A percentile compares a stretch with the other conserved stretches of the same genome.
These are phyloP conservation scores for Rhea americana DNA, from an alignment of 2,113 vertebrate species.

Conservation along the genomic window DNA sequence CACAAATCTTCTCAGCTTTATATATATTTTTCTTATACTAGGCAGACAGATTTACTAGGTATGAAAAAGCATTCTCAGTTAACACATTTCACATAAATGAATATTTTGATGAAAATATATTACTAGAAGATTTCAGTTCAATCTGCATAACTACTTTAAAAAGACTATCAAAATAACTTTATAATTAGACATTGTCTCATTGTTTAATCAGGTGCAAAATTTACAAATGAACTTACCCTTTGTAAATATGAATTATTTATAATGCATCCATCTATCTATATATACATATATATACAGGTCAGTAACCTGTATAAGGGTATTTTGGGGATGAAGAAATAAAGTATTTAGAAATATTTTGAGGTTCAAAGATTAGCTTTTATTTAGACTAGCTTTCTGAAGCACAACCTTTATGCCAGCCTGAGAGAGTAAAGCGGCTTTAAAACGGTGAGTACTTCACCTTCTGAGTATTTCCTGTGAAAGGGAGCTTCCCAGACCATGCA, in stretches of 20 bases:
- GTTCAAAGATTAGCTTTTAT: not conserved
- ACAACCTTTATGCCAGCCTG: not conserved
- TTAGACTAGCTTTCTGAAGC: not conserved
- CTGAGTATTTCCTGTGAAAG: not conserved
- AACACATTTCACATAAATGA: not conserved
- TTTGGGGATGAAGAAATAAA: not conserved
- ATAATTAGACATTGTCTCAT: not conserved
- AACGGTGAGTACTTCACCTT: not conserved
- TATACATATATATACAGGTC: not conserved
- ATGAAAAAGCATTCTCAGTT: not conserved
- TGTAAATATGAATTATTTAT: not conserved
- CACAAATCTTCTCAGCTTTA: constrained; percentile 43
- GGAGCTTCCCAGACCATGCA: not conserved
- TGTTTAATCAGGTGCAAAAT: not conserved
- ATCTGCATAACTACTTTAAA: not conserved
- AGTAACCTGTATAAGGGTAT: not conserved
- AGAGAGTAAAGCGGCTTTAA: not conserved
- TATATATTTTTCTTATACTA: not conserved
- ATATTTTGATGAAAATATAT: not conserved
- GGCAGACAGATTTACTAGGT: not conserved
- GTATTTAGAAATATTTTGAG: not conserved
- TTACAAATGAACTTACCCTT: not conserved
- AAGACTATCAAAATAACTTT: not conserved
- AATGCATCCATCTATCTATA: not conserved
- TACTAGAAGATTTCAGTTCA: not conserved